These are phyloP conservation scores for Oreotragus oreotragus DNA, from an alignment of 2,113 vertebrate species.

Conservation along the genomic window DNA sequence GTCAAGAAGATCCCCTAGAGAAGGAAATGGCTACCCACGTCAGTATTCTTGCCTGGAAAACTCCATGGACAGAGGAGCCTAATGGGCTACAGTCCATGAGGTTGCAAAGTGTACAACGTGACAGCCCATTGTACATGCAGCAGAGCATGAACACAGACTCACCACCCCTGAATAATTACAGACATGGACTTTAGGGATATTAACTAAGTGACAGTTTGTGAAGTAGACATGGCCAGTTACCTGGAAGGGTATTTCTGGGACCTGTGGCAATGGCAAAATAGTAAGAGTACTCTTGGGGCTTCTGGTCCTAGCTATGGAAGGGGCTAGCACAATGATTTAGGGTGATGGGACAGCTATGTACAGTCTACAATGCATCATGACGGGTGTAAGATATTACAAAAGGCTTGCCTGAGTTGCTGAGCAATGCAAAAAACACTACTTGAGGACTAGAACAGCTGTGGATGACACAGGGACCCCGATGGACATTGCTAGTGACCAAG, in stretches of 20 bases:
- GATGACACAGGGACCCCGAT: not conserved
- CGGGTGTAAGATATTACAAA: not conserved
- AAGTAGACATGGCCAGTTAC: not conserved
- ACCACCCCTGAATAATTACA: not conserved
- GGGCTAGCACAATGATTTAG: not conserved
- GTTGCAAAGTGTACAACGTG: not conserved
- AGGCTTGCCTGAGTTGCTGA: not conserved
- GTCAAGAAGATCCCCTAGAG: not conserved
- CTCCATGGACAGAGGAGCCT: not conserved
- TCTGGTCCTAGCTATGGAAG: not conserved
- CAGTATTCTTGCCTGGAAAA: not conserved
- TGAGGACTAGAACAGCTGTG: not conserved
- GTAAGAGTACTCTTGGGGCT: not conserved
- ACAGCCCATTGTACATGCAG: fast-evolving
- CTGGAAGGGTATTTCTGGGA: not conserved
- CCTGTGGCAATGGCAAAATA: not conserved
- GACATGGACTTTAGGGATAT: not conserved
- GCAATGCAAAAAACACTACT: not conserved
- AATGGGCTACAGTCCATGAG: not conserved
- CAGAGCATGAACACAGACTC: not conserved
- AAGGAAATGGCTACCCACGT: not conserved
- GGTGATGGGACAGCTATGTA: not conserved
- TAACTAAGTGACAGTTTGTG: not conserved
- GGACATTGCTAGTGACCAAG: not conserved
- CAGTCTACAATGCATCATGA: not conserved